A percentile compares a stretch with the other conserved stretches of the same genome.
phyloP scores from a whole-genome alignment of 2,797 vertebrate species.

The Sorex maritimensis region DNA sequence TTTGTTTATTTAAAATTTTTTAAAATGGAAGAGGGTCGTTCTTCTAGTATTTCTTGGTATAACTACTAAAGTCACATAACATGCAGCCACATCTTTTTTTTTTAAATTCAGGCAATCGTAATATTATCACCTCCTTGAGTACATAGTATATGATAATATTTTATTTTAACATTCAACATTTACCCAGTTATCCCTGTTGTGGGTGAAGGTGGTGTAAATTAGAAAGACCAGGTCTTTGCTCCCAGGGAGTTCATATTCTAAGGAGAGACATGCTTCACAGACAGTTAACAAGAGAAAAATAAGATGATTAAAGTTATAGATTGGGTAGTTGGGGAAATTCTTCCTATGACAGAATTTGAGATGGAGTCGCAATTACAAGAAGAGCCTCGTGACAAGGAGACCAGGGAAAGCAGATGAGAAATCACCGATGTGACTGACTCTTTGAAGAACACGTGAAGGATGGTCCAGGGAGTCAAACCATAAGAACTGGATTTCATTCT shows the following conservation, averaged over 20 bases:
- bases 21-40: slow-evolving; percentile 12
- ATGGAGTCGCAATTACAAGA: slow-evolving; percentile 34
- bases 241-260: background rate
- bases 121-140: slow-evolving; percentile 1
- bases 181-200: background rate
- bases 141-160: background rate
- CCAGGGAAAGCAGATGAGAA: background rate
- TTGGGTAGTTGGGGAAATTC: background rate
- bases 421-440: rapidly evolving
- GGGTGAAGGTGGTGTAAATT: background rate
- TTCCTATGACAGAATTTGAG: background rate
- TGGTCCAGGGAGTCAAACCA: slow-evolving; percentile 4
- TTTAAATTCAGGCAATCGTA: background rate
- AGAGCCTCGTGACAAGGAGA: background rate
- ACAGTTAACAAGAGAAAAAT: background rate
- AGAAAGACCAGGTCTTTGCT: background rate
- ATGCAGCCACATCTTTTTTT: background rate
- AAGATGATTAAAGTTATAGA: slow-evolving; percentile 10
- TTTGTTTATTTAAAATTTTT: background rate
- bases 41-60: background rate
- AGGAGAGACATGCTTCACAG: background rate
- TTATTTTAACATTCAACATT: slow-evolving; percentile 29
- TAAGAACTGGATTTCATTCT: slow-evolving; percentile 50
- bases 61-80: background rate
- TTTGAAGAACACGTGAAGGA: background rate